A percentile compares a stretch with the other conserved stretches of the same genome.
These are phyloP conservation scores for Perizoma flavofasciatum DNA, from an alignment of 2,888 invertebrate genomes.

Conservation along the genomic window DNA sequence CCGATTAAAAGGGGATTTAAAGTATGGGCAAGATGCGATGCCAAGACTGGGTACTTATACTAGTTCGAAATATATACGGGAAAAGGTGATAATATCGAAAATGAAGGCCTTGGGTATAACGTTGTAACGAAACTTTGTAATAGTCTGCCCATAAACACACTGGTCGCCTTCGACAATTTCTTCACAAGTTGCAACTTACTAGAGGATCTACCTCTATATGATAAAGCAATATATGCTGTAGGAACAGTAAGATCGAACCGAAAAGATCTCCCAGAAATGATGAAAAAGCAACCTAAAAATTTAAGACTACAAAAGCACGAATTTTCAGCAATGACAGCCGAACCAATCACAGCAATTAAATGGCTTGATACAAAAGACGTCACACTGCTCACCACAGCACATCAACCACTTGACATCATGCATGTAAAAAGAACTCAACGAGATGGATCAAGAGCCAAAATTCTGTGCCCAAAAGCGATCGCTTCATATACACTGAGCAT, in stretches of 20 bases:
- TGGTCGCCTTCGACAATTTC: conserved; percentile 50
- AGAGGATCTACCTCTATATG: conserved; percentile 34
- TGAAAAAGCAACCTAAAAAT: conserved; percentile 37
- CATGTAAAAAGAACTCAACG: conserved; percentile 48
- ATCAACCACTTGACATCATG: conserved; percentile 36
- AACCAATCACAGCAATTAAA: conserved; percentile 39
- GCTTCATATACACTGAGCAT: conserved; percentile 46
- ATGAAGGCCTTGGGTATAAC: conserved; percentile 36
- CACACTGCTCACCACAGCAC: conserved; percentile 41
- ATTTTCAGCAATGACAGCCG: conserved; percentile 43
- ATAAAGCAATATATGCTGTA: conserved; percentile 41
- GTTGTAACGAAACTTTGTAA: conserved; percentile 38
- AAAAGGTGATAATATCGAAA: conserved; percentile 37
- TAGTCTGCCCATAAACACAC: conserved; percentile 37
- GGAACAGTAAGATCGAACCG: conserved; percentile 45
- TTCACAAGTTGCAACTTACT: conserved; percentile 41
- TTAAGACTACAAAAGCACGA: conserved; percentile 43
- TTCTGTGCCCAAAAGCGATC: conserved; percentile 48
- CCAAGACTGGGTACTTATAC: conserved; percentile 39
- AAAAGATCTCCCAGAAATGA: conserved; percentile 43
- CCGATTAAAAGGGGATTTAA: conserved; percentile 38
- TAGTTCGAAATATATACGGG: conserved; percentile 43
- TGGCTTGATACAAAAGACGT: conserved; percentile 33
- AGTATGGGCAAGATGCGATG: conserved; percentile 40
- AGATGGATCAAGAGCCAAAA: conserved; percentile 45